Evolutionary conservation across 1,140 invertebrate species (phyloP), one percentile per base, ranked within the genome.

Genomic region (Choristoneura fumiferana): DNA sequence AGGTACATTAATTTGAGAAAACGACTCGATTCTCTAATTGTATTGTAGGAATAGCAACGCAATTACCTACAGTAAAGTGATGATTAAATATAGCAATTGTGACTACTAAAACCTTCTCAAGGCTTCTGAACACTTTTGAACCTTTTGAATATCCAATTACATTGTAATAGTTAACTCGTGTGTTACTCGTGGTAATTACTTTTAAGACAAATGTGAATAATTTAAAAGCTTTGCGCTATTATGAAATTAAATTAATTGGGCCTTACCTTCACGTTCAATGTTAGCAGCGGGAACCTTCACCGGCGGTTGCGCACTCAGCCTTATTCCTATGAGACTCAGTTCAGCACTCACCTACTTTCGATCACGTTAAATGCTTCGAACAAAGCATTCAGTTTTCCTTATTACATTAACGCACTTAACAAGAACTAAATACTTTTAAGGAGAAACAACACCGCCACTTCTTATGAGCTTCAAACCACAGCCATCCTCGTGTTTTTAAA

Each of bases 201-300:
- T 35, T 54, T 54, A 54, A 54, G 34, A 36, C 52, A 54, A 54
- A 54, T 54, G 52, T 54, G 15, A 54, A 36, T 54, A 15, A 36
- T 29, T 33, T 34, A 58, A 62, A 53, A 60, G 35, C 58, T 60
- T 62, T 64, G 58, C 58, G 60, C 66, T 69, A 67, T 78, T 76
- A 71, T 69, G 67, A 63, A 72, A 77, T 76, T 69, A 71, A 76
- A 57, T 71, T 76, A 77, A 80, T 80, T 77, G 73, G 71, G 54
- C 58, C 64, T 84, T 73, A 81, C 82, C 81, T 86, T 83, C 76
- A 64, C 63, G 71, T 77, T 76, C 73, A 83, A 84, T 83, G 75
- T 68, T 81, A 79, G 58, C 53, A 55, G 71, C 66, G 75, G 69
- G 72, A 69, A 78, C 82, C 65, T 69, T 81, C 70, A 75, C 73